Conservation (phyloP, 2,797 vertebrate genomes). For the Tangara arthus region DNA sequence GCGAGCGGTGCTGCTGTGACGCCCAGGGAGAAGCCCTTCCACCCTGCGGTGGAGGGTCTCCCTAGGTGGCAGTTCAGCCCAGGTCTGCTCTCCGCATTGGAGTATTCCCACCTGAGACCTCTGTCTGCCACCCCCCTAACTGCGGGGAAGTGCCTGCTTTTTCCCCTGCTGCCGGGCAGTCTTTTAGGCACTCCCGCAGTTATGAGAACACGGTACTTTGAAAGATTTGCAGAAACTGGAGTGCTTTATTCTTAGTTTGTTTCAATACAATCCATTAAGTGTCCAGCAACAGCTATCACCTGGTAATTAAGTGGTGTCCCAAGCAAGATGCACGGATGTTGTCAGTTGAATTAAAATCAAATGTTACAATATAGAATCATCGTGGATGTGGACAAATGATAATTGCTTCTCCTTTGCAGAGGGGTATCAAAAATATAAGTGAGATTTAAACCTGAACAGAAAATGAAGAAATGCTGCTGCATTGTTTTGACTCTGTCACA, state of each 20-base stretch:
- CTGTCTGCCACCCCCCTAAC: no score
- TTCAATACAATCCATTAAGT: not conserved
- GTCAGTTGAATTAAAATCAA: not conserved
- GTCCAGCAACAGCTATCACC: not conserved
- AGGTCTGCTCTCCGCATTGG: no score
- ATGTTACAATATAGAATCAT: not conserved
- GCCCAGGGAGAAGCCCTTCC: no score
- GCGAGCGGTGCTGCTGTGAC: no score
- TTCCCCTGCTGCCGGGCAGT: no score
- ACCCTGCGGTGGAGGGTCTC: no score
- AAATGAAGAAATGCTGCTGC: not conserved
- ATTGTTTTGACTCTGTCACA: not conserved
- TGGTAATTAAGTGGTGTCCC: not conserved
- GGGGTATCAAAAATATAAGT: not conserved
- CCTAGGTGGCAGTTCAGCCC: no score
- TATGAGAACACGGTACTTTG: not conserved
- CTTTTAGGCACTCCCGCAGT: no score
- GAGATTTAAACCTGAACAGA: not conserved
- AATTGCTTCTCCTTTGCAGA: not conserved
- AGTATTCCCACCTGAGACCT: no score
- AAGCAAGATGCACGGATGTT: accelerated
- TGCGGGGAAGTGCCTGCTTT: no score
- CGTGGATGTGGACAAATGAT: not conserved
- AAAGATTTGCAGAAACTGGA: not conserved
- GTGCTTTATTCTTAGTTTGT: not conserved